Evolutionary conservation across 2,113 vertebrate genomes (phyloP).

Genomic region (Sinocyclocheilus grahami): DNA sequence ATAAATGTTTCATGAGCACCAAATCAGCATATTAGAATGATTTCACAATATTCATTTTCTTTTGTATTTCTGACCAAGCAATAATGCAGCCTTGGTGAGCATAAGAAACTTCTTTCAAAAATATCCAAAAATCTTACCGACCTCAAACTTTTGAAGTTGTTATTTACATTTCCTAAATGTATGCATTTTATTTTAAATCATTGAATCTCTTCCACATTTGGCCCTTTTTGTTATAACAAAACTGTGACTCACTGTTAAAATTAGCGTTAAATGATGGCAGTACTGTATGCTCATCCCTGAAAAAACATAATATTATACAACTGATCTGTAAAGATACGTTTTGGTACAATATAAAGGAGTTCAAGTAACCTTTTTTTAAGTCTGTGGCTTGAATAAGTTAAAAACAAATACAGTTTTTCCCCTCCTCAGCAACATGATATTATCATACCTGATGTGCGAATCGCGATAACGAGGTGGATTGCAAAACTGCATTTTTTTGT

Average conservation of each 20-base stretch:
- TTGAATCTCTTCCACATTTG: background rate
- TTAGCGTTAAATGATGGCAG: background rate
- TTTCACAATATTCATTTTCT: background rate
- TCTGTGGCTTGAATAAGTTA: background rate
- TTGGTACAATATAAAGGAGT: background rate
- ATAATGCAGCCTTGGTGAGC: background rate
- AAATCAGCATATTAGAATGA: background rate
- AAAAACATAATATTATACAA: background rate
- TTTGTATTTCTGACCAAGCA: background rate
- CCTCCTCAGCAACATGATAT: conserved; percentile 9
- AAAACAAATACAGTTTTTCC: conserved; percentile 36
- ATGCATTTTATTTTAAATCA: background rate
- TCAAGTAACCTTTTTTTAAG: background rate
- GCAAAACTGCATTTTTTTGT: conserved; percentile 6
- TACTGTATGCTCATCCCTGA: background rate
- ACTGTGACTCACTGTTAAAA: background rate
- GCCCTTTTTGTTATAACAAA: background rate
- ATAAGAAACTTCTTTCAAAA: background rate
- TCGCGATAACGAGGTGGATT: background rate
- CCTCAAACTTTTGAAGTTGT: background rate
- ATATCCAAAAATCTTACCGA: background rate
- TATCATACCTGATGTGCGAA: conserved; percentile 13
- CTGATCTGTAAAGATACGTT: background rate
- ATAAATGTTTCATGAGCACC: background rate
- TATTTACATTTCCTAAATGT: background rate